Evolutionary conservation across 2,888 invertebrate species (phyloP).

Genomic region (Drosophila testacea): DNA sequence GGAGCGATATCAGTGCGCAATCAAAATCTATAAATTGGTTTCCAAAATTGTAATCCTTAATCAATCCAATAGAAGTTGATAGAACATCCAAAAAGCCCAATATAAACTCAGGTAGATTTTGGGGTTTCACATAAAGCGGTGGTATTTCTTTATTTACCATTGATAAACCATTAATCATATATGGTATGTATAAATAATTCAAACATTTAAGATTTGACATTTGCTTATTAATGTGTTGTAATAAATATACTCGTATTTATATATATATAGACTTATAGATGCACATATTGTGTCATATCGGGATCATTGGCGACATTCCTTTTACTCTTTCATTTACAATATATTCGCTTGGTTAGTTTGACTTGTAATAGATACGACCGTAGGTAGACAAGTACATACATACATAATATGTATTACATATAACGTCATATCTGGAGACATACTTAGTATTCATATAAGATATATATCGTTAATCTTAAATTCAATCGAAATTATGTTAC

Average conservation of each 20-base stretch:
- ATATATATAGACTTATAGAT: constrained; percentile 35
- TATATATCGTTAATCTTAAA: constrained; percentile 44
- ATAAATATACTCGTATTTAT: constrained; percentile 62
- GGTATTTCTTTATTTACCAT: constrained; percentile 85
- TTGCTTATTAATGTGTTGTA: constrained; percentile 52
- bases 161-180: constrained; percentile 79
- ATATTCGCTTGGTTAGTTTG: constrained; percentile 50
- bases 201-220: constrained; percentile 69
- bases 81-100: background rate
- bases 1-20: no score
- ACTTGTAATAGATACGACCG: constrained; percentile 50
- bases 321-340: constrained; percentile 60
- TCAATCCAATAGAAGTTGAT: background rate
- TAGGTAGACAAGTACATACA: constrained; percentile 26
- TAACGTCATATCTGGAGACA: constrained; percentile 36
- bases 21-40: no score
- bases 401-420: background rate
- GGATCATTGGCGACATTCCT: constrained; percentile 55
- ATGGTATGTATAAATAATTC: constrained; percentile 77
- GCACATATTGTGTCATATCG: constrained; percentile 44
- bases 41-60: no score
- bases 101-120: constrained; percentile 21
- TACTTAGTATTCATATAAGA: constrained; percentile 61
- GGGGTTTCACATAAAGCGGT: constrained; percentile 85
- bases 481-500: constrained; percentile 73